Percentiles rank a stretch among this genome's conserved stretches.
These are phyloP conservation scores for Brotula barbata DNA, from an alignment of 2,797 vertebrate genomes.

Conservation along the genomic window DNA sequence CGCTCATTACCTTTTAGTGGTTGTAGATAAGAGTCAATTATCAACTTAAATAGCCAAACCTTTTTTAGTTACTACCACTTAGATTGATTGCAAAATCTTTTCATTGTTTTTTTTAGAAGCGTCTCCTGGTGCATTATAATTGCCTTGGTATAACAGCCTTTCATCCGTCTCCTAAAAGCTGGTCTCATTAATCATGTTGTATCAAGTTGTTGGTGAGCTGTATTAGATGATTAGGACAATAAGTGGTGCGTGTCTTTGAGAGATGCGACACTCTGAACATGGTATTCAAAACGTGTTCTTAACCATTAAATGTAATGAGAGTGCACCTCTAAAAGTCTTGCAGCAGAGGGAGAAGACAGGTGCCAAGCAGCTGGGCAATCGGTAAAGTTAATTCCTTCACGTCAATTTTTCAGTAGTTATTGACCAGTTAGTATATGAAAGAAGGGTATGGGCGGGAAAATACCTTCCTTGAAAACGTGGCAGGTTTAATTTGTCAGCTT, in stretches of 20 bases:
- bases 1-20: conserved; percentile 44
- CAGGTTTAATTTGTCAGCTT: conserved; percentile 71
- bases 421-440: conserved; percentile 41
- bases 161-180: conserved; percentile 59
- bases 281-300: conserved; percentile 52
- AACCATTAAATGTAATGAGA: conserved; percentile 56
- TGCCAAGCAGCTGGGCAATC: conserved; percentile 7
- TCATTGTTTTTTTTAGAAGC: conserved; percentile 52
- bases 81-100: conserved; percentile 50
- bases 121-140: conserved; percentile 56
- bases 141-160: conserved; percentile 55
- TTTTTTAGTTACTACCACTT: conserved; percentile 50
- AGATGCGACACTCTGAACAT: conserved; percentile 34
- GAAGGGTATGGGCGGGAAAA: conserved; percentile 22
- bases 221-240: conserved; percentile 61
- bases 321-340: conserved; percentile 36
- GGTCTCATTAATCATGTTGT: conserved; percentile 60
- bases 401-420: conserved; percentile 56
- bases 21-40: conserved; percentile 56
- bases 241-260: conserved; percentile 58
- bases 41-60: conserved; percentile 53
- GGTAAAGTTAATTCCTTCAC: conserved; percentile 31
- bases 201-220: conserved; percentile 48
- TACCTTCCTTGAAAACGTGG: conserved; percentile 59
- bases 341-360: neutral